phyloP scores from a whole-genome alignment of 2,797 vertebrate species.

The Huso huso region DNA sequence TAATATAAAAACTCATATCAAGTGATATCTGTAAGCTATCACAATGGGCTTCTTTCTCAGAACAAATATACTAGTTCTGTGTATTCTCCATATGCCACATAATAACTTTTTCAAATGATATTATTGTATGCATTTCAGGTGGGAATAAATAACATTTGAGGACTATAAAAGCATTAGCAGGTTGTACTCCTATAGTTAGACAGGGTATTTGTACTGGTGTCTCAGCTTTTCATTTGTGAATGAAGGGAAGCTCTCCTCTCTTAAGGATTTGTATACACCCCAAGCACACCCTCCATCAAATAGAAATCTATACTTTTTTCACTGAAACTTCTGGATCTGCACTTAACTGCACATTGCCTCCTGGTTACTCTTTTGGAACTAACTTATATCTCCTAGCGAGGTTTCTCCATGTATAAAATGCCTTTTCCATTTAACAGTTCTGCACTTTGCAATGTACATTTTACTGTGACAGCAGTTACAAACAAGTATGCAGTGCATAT shows the following conservation, averaged over 20 bases:
- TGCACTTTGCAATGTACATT: not conserved
- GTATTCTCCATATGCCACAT: not conserved
- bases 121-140: slow-evolving; percentile 1
- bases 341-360: slow-evolving; percentile 13
- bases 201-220: slow-evolving; percentile 18
- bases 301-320: slow-evolving; percentile 17
- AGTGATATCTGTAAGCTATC: no score
- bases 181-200: slow-evolving; percentile 12
- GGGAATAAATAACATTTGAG: slow-evolving; percentile 4
- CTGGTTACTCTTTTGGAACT: slow-evolving; percentile 13
- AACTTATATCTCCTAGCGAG: slow-evolving; percentile 6
- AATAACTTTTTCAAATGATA: slow-evolving; percentile 5
- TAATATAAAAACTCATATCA: no score
- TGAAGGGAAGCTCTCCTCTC: slow-evolving; percentile 18
- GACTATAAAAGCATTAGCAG: slow-evolving; percentile 14
- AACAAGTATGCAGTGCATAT: not conserved
- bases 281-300: slow-evolving; percentile 18
- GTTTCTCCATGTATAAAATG: slow-evolving; percentile 15
- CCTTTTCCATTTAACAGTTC: not conserved
- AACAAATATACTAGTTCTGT: slow-evolving; percentile 6
- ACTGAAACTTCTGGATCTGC: slow-evolving; percentile 15
- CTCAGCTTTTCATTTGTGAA: slow-evolving; percentile 13
- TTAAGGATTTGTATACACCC: slow-evolving; percentile 16
- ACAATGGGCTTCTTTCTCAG: not conserved
- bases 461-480: not conserved